These are phyloP conservation scores for Phaonia tiefii DNA, from an alignment of 2,888 invertebrate genomes.

Conservation along the genomic window DNA sequence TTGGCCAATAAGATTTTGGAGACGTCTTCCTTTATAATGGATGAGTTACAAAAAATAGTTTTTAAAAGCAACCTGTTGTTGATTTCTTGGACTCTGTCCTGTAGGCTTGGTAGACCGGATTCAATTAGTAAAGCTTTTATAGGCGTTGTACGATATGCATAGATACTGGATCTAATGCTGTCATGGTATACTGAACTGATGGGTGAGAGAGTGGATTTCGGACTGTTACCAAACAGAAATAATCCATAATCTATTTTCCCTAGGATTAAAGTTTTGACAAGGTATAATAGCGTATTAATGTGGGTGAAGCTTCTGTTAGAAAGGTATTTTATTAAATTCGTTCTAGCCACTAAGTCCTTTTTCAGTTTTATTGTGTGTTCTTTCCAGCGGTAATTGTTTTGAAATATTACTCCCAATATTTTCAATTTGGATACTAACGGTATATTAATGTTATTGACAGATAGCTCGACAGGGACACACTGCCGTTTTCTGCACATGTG, in stretches of 20 bases:
- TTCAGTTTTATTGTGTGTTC: conserved; percentile 23
- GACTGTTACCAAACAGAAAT: conserved; percentile 18
- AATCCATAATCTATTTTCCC: conserved; percentile 32
- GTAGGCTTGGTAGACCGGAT: background rate
- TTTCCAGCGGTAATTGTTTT: conserved; percentile 33
- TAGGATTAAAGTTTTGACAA: no score
- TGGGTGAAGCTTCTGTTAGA: conserved; percentile 12
- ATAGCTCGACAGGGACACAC: background rate
- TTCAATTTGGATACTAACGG: conserved; percentile 2
- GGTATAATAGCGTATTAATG: conserved; percentile 1
- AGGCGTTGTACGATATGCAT: background rate
- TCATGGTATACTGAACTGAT: conserved; percentile 21
- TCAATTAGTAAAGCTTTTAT: background rate
- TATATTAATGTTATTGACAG: background rate
- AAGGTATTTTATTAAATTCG: conserved; percentile 22
- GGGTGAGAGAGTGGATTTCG: background rate
- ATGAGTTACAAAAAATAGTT: background rate
- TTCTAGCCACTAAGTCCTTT: conserved; percentile 18
- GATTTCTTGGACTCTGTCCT: background rate
- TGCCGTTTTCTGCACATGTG: conserved; percentile 27
- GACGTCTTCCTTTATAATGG: no score
- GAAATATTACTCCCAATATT: conserved; percentile 16
- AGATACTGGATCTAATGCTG: background rate
- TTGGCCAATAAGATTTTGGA: no score
- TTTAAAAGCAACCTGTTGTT: background rate